A percentile compares a stretch with the other conserved stretches of the same genome.
Evolutionary conservation across 2,797 vertebrate species (phyloP).

Genomic region (Gallinago stenura): DNA sequence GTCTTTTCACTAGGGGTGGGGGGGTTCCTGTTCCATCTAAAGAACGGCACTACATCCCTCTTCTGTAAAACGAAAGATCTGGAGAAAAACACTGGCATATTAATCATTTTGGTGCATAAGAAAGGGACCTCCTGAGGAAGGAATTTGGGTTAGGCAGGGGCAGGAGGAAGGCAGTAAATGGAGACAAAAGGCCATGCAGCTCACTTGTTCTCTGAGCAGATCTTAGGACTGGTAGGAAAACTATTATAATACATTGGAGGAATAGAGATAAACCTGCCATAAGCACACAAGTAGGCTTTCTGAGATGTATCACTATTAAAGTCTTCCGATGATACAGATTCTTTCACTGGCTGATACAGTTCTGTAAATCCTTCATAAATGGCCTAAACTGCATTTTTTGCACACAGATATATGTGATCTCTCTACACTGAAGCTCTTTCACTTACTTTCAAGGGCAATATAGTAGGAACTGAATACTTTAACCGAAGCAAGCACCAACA

Average conservation of each 20-base stretch:
- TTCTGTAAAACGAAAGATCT: neutral
- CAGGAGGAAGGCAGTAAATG: neutral
- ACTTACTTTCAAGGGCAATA: neutral
- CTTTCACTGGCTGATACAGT: neutral
- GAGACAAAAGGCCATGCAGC: neutral
- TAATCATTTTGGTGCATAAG: neutral
- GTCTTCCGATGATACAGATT: neutral
- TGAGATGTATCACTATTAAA: neutral
- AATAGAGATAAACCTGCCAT: neutral
- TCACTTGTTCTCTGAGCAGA: neutral
- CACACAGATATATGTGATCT: neutral
- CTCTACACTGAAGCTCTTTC: neutral
- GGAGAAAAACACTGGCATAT: neutral
- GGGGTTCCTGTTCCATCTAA: neutral
- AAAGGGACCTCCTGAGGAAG: constrained; percentile 18
- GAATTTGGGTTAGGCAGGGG: neutral
- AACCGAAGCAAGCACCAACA: neutral
- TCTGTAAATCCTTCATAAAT: neutral
- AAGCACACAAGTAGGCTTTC: neutral
- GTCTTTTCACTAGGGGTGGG: neutral
- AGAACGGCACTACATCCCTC: neutral
- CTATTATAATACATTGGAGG: neutral
- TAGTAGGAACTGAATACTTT: neutral
- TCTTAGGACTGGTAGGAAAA: neutral
- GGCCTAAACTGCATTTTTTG: neutral